Evolutionary conservation across 1,140 invertebrate species (phyloP).

Genomic region (Calephelis virginiensis): DNA sequence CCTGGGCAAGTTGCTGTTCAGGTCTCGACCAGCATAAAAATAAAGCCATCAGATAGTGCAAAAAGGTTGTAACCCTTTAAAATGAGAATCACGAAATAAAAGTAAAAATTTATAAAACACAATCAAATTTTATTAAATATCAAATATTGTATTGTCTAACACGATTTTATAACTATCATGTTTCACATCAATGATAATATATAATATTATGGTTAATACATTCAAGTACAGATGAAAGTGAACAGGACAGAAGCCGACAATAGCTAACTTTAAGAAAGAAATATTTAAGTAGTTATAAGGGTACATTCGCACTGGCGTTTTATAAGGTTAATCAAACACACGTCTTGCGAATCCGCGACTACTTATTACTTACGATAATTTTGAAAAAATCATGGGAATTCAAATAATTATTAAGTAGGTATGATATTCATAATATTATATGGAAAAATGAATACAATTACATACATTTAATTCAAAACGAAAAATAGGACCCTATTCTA

Average conservation of each 20-base stretch:
- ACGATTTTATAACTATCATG: slow-evolving; percentile 77
- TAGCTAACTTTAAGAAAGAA: slow-evolving; percentile 27
- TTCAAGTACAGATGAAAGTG: slow-evolving; percentile 51
- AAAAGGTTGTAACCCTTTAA: too few species aligned
- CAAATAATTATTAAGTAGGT: too few species aligned
- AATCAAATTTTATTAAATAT: slow-evolving; percentile 79
- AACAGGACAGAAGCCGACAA: slow-evolving; percentile 44
- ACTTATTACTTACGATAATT: not conserved
- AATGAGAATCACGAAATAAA: slow-evolving; percentile 39
- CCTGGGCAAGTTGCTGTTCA: too few species aligned
- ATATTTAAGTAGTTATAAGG: slow-evolving; percentile 24
- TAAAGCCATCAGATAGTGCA: too few species aligned
- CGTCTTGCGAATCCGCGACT: not conserved
- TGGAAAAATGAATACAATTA: too few species aligned
- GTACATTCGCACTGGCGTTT: not conserved
- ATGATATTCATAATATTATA: too few species aligned
- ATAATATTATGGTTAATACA: slow-evolving; percentile 65
- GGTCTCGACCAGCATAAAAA: too few species aligned
- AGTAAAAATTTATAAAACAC: slow-evolving; percentile 61
- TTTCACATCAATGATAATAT: slow-evolving; percentile 73
- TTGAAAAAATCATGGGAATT: too few species aligned
- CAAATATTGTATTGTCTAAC: slow-evolving; percentile 78
- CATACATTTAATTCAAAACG: too few species aligned
- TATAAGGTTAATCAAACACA: not conserved
- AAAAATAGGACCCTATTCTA: too few species aligned